Percentiles rank a stretch among this genome's conserved stretches.
These are phyloP conservation scores for Gymnocypris eckloni DNA, from an alignment of 2,797 vertebrate species.

Conservation along the genomic window DNA sequence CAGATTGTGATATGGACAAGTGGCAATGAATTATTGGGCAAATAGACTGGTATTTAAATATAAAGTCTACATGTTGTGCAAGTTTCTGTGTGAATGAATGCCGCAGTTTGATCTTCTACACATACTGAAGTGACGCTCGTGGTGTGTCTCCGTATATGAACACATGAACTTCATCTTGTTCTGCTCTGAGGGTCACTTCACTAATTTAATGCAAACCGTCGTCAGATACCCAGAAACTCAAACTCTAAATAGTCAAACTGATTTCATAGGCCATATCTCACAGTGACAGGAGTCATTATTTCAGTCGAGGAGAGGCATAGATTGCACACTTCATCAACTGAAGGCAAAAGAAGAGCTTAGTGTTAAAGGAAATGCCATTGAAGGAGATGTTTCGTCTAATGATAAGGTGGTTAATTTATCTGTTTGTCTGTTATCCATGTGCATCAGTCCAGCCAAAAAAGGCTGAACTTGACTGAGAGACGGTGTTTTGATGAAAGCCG, in stretches of 20 bases:
- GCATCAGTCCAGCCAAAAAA: constrained; percentile 10
- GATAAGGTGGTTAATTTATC: not conserved
- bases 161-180: not conserved
- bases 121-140: not conserved
- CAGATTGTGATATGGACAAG: not conserved
- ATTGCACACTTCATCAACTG: not conserved
- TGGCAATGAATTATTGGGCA: not conserved
- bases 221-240: no score
- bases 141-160: not conserved
- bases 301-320: not conserved
- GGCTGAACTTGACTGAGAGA: not conserved
- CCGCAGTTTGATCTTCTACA: not conserved
- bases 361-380: not conserved
- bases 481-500: not conserved
- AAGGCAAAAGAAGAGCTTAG: not conserved
- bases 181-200: no score
- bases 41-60: not conserved
- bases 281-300: not conserved
- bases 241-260: not conserved
- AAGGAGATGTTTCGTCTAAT: not conserved
- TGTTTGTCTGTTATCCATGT: not conserved
- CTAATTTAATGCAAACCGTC: no score
- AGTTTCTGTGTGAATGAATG: not conserved
- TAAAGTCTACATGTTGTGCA: not conserved
- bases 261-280: not conserved